Conservation (phyloP, 2,888 invertebrate species). For the Tricholauxania praeusta region DNA sequence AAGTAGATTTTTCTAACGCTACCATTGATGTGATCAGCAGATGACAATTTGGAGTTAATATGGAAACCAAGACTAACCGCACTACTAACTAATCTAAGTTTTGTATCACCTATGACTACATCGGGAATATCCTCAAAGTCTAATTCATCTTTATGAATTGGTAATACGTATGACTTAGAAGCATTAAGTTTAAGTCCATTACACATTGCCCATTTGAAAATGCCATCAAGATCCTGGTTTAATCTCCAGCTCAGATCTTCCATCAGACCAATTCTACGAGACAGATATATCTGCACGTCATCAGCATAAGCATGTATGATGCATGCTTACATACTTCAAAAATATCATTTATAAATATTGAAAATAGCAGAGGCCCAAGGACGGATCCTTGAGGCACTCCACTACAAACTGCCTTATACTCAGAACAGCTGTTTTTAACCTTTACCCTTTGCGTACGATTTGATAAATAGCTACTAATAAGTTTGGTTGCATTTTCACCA, state of each 20-base stretch:
- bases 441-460: constrained; percentile 9
- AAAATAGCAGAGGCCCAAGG: constrained; percentile 22
- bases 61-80: not conserved
- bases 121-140: not conserved
- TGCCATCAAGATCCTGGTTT: constrained; percentile 16
- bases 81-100: constrained; percentile 5
- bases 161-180: constrained; percentile 4
- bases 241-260: constrained; percentile 3
- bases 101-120: not conserved
- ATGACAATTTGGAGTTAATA: not conserved
- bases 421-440: not conserved
- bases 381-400: constrained; percentile 21
- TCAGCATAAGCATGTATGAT: constrained; percentile 31
- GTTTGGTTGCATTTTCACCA: not conserved
- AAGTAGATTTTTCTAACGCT: constrained; percentile 9
- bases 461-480: not conserved
- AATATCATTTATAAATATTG: constrained; percentile 22
- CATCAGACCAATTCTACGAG: not conserved
- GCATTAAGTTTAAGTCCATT: constrained; percentile 19
- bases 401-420: constrained; percentile 5
- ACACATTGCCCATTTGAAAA: not conserved
- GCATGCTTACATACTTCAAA: not conserved
- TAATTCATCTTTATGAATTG: not conserved
- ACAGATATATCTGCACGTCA: constrained; percentile 23
- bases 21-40: constrained; percentile 14